Evolutionary conservation across 2,888 invertebrate genomes (phyloP), one percentile per base, ranked within the genome.

Genomic region (Endotricha flammealis): DNA sequence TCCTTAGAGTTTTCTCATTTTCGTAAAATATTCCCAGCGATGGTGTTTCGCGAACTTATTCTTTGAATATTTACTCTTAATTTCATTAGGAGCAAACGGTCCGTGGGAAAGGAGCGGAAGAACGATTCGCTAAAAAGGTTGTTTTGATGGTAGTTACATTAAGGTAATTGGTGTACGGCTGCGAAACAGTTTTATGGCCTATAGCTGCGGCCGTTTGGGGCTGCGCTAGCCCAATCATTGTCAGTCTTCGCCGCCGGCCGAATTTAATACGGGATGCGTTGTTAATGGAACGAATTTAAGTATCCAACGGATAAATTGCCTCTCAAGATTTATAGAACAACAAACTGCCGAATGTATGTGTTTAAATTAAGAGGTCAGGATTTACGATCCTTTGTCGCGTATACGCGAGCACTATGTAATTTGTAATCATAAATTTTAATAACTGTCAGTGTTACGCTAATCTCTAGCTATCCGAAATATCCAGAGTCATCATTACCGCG

Each of bases 141-240:
- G 66, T 78, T 78, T 71, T 71, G 73, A 73, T 75, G 78, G 76
- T 73, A 73, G 76, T 73, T 74, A 79, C 81, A 82, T 82, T 82
- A 80, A 79, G 69, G 76, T 83, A 81, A 85, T 83, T 82, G 82
- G 70, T 73, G 63, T 75, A 74, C 72, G 74, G 68, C 69, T 75
- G 66, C 69, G 70, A 74, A 81, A 80, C 72, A 78, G 71, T 77
- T 81, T 82, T 81, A 79, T 76, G 65, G 76, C 64, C 74, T 65
- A 74, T 74, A 66, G 73, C 61, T 58, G 60, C 62, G 71, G 69
- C 68, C 75, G 74, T 80, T 78, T 65, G 67, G 66, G 70, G 68
- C 67, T 70, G 57, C 64, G 65, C 68, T 69, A 68, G 69, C 42
- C 73, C 76, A 73, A 77, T 79, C 70, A 73, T 75, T 75, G 76